Base-by-base conservation (phyloP, 2,888 invertebrate genomes). In the Athalia cordata region DNA sequence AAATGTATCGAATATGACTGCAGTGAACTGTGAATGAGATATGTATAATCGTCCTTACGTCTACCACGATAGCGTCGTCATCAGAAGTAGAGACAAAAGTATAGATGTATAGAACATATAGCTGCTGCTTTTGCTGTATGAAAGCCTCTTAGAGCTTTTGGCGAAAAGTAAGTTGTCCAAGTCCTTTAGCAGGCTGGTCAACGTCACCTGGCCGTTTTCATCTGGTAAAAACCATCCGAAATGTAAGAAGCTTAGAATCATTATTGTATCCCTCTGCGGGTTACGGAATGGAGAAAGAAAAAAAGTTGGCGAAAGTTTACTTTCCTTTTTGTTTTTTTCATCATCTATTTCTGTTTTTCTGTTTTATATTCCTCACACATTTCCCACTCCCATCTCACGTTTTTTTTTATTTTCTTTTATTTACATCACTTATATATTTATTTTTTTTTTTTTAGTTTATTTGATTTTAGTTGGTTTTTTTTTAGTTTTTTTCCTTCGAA, bases 161-260 rank as follows among this genome's bases (percentile, higher is more conserved):
- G 61, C 57, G 72, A 47, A 52, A 62, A 61, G 75, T 64, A 62
- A 75, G 62, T 75, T 75, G 75, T 62, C 52, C 52, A 75, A 75
- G 75, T 75, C 75, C 61, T 64, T 75, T 50, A 50, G 62, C 75
- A 64, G 64, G 75, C 75, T 75, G 75, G 75, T 75, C 64, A 61
- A 64, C 49, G 75, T 75, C 75, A 75, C 64, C 75, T 43, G 75
- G 75, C 29, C 75, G 62, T 64, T 62, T 75, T 75, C 61, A 64
- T 62, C 75, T 52, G 62, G 75, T 61, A 64, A 75, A 75, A 75
- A 75, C 49, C 62, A 64, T 61, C 75, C 72, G 9, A 47, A 80
- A 79, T 83, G 82, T 84, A 84, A 84, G 84, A 81, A 85, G 84
- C 85, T 85, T 85, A 85, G 82, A 83, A 83, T 84, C 84, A 83